Conservation (phyloP, 2,888 invertebrate species). For the Ptychoptera albimana region DNA sequence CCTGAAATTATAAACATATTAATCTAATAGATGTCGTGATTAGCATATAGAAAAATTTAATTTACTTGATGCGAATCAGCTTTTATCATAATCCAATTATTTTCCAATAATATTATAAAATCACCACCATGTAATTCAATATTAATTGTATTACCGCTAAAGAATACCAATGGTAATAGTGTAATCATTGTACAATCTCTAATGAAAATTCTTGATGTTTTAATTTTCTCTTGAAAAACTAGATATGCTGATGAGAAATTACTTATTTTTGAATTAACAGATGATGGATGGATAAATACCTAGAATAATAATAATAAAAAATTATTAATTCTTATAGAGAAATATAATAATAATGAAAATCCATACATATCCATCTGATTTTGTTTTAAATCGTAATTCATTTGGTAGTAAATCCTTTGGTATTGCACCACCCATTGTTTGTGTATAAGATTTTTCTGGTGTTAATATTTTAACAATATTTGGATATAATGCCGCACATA, state of each 20-base stretch:
- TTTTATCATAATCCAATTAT: conserved; percentile 69
- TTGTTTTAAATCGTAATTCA: conserved; percentile 59
- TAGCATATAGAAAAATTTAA: no score
- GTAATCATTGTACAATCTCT: conserved; percentile 70
- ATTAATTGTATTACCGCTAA: conserved; percentile 53
- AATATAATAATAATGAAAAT: no score
- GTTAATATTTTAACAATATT: conserved; percentile 71
- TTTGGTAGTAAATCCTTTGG: conserved; percentile 52
- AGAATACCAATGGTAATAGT: conserved; percentile 52
- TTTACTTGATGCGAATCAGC: conserved; percentile 42
- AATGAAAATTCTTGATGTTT: conserved; percentile 62
- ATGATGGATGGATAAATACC: conserved; percentile 52
- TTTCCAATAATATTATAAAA: conserved; percentile 57
- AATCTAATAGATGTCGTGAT: no score
- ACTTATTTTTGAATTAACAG: conserved; percentile 48
- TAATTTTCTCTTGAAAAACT: conserved; percentile 70
- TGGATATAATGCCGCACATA: conserved; percentile 87
- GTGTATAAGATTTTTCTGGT: conserved; percentile 60
- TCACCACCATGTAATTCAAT: conserved; percentile 58
- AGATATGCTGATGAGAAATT: conserved; percentile 59
- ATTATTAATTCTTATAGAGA: no score
- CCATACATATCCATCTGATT: conserved; percentile 50
- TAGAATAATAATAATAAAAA: no score
- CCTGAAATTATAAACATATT: conserved; percentile 25
- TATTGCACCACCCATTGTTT: conserved; percentile 57